Base-by-base conservation (phyloP, 2,888 invertebrate species). In the Pseudoips prasinana region DNA sequence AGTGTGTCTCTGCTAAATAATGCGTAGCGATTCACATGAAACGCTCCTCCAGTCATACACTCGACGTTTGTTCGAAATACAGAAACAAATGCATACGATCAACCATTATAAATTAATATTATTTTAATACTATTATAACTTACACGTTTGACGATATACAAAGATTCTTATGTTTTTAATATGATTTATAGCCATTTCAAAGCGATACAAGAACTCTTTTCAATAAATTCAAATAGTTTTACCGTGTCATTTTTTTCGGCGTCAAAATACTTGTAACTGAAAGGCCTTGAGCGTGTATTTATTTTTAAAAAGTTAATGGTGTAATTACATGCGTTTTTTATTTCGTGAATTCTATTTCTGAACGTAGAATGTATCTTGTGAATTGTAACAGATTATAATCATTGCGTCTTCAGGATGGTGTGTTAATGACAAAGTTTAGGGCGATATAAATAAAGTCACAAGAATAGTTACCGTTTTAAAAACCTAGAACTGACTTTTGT, bases 1-100 rank as follows among this genome's bases (percentile, higher is more conserved):
- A n/a, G n/a, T 70, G 75, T 75, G 73, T 71, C 71, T 61, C 63
- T 71, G 63, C 73, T 81, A 76, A 84, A 82, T 81, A 79, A 78
- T 75, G 71, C 70, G 70, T 69, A 58, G 71, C 68, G 55, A 52
- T 44, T 43, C 46, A 66, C 63, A 70, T 78, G 78, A 82, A 64
- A 75, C 72, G 82, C 77, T 73, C 53, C 54, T 44, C 61, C 67
- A 64, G 65, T 64, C 64, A 65, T 73, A 73, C 37, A 29, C 20
- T 34, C 26, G 38, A 49, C n/a, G n/a, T n/a, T 38, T 29, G 37
- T 40, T 29, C 27, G 30, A 39, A 46, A 43, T 43, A 39, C 33
- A 8, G 38, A 35, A 40, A 39, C 24, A 40, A 57, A 48, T 39
- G 28, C 39, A 38, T 17, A 29, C n/a, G n/a, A n/a, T n/a, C n/a